A percentile compares a stretch with the other conserved stretches of the same genome.
Conservation (phyloP, 1,140 invertebrate species). For the Episyrphus balteatus region DNA sequence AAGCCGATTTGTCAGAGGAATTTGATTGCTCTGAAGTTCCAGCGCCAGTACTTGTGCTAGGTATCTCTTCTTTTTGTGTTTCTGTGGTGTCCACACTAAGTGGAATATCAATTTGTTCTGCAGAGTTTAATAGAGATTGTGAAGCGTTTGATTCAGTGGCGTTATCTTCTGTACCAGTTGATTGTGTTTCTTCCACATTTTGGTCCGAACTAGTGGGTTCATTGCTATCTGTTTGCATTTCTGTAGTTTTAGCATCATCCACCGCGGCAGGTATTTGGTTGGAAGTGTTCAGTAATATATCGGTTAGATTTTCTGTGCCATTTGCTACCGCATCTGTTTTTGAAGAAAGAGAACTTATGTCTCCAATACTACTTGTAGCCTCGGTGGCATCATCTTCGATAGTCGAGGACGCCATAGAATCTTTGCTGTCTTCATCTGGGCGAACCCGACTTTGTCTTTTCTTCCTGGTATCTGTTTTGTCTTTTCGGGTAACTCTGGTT, state of each 20-base stretch:
- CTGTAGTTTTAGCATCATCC: not conserved
- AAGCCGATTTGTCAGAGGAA: constrained; percentile 20
- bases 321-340: constrained; percentile 17
- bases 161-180: not conserved
- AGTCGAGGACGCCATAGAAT: constrained; percentile 24
- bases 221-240: not conserved
- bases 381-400: constrained; percentile 26
- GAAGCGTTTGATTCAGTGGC: not conserved
- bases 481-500: constrained; percentile 13
- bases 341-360: not conserved
- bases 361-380: not conserved
- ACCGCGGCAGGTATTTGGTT: not conserved
- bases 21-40: not conserved
- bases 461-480: constrained; percentile 12
- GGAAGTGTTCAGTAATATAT: constrained; percentile 16
- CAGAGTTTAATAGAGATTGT: not conserved
- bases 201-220: constrained; percentile 1
- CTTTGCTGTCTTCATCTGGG: constrained; percentile 30
- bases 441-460: constrained; percentile 8
- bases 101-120: not conserved
- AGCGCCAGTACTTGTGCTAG: not conserved
- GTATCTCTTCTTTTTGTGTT: not conserved
- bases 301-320: constrained; percentile 16
- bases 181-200: not conserved
- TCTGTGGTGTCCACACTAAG: not conserved